Percentiles rank a stretch among this genome's conserved stretches.
Evolutionary conservation across 2,888 invertebrate genomes (phyloP).

Genomic region (Altica lythri): DNA sequence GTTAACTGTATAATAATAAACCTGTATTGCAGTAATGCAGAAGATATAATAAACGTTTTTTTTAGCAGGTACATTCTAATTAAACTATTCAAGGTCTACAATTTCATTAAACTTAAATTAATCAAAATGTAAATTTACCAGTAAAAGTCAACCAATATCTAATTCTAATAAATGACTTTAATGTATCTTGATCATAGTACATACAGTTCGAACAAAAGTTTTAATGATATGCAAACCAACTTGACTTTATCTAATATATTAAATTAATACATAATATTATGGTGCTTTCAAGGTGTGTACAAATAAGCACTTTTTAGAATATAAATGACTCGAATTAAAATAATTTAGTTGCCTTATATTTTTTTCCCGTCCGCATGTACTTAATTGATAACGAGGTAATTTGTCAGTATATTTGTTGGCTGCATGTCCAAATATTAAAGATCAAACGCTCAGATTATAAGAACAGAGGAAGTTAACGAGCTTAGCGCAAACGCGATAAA

Average conservation of each 20-base stretch:
- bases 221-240: slow-evolving; percentile 18
- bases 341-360: slow-evolving; percentile 23
- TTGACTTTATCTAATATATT: slow-evolving; percentile 19
- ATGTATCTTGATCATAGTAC: not conserved
- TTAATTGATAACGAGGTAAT: slow-evolving; percentile 31
- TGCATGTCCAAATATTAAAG: slow-evolving; percentile 31
- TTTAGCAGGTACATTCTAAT: slow-evolving; percentile 3
- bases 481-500: slow-evolving; percentile 13
- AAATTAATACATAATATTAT: slow-evolving; percentile 24
- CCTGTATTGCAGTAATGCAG: no score
- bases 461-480: slow-evolving; percentile 23
- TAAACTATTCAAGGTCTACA: slow-evolving; percentile 3
- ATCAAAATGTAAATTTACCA: slow-evolving; percentile 7
- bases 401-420: slow-evolving; percentile 30
- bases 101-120: not conserved
- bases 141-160: slow-evolving; percentile 4
- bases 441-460: slow-evolving; percentile 26
- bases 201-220: slow-evolving; percentile 5
- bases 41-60: not conserved
- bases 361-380: slow-evolving; percentile 19
- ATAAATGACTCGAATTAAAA: slow-evolving; percentile 28
- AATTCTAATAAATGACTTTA: not conserved
- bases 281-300: slow-evolving; percentile 24
- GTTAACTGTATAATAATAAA: no score
- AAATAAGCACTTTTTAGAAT: slow-evolving; percentile 23